Base-by-base conservation (phyloP, 2,888 invertebrate species). In the Cremastinae sp. region DNA sequence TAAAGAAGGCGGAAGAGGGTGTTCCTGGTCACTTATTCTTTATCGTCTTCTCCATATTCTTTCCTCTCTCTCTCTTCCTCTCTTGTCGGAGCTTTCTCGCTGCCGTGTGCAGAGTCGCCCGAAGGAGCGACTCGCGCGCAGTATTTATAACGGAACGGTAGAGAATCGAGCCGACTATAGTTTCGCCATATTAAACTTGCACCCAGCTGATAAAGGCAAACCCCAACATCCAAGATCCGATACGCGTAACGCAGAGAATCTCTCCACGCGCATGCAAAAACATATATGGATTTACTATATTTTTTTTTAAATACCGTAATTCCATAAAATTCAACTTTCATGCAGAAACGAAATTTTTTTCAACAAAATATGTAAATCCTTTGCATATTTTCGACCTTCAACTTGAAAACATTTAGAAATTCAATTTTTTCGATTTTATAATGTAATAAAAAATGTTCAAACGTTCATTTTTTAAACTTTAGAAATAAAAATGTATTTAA, bases 171-270 rank as follows among this genome's bases (percentile, higher is more conserved):
- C 65, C 45, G 66, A 59, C 66, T n/a, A n/a, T 59, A 65, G 51
- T 53, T 51, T 47, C 28, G 64, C 22, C 14, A 64, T 53, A 53
- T 64, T 53, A 56, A 53, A 61, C 39, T 66, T 35, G 39, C 41
- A 47, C 41, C 82, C 80, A 59, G 70, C 80, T 81, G 83, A 85
- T 86, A 83, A 84, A 85, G 82, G 80, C 77, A 79, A 81, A 79
- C 80, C 76, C 79, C 75, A 79, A 75, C 68, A 74, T n/a, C 66
- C 77, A 73, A 72, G 68, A 79, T 81, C 78, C 79, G 66, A 69
- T 75, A 75, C 47, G 62, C 59, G 69, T 62, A 59, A 61, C 62
- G 64, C 62, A 49, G 62, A 64, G 61, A 69, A 68, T 35, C 43
- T 49, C 45, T 41, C 58, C 37, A 39, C 49, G 20, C 39, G 56